phyloP scores from a whole-genome alignment of 2,888 invertebrate genomes.

The Hololepta plana region DNA sequence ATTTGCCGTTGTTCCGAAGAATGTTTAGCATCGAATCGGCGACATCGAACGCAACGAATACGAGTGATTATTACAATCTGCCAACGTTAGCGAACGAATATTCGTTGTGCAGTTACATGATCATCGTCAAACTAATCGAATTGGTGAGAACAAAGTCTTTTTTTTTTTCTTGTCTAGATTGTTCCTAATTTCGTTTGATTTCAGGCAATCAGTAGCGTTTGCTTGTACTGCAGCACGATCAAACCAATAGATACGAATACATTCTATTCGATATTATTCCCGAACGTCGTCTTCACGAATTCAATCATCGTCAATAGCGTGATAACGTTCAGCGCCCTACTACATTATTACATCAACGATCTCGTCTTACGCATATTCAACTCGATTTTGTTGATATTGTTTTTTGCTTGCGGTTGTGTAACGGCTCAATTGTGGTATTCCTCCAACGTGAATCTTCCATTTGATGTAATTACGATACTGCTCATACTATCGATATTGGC shows the following conservation, averaged over 20 bases:
- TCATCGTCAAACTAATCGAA: constrained; percentile 12
- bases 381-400: constrained; percentile 16
- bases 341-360: constrained; percentile 18
- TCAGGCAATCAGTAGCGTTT: no score
- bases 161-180: not conserved
- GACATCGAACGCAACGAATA: constrained; percentile 9
- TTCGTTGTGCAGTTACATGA: constrained; percentile 8
- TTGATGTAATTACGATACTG: no score
- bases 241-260: no score
- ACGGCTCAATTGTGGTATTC: constrained; percentile 12
- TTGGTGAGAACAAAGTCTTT: constrained; percentile 8
- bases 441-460: no score
- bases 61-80: no score
- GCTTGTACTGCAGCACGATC: no score
- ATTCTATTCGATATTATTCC: constrained; percentile 17
- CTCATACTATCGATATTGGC: no score
- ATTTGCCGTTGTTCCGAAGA: constrained; percentile 3
- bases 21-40: constrained; percentile 14
- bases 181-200: not conserved
- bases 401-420: constrained; percentile 15
- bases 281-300: constrained; percentile 17
- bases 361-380: constrained; percentile 18
- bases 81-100: constrained; percentile 1
- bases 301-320: constrained; percentile 19
- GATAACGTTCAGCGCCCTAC: constrained; percentile 17